Evolutionary conservation across 1,140 invertebrate species (phyloP).

Genomic region (Microvelia longipes): DNA sequence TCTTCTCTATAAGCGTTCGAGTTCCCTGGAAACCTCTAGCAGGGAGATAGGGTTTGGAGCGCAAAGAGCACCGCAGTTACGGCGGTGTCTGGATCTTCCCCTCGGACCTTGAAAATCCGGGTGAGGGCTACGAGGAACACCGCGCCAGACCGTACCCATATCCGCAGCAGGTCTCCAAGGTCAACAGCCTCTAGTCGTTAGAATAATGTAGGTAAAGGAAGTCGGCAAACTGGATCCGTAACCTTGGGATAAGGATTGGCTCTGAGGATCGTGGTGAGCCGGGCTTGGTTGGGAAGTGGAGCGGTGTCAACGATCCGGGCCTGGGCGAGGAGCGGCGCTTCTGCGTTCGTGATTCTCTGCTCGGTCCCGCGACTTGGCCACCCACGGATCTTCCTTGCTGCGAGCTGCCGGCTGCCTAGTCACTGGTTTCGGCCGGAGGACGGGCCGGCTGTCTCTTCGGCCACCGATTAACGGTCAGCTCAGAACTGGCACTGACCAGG

Average conservation of each 20-base stretch:
- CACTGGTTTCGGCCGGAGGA: background rate
- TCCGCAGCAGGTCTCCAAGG: slow-evolving; percentile 78
- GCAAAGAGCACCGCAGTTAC: slow-evolving; percentile 52
- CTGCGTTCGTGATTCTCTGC: slow-evolving; percentile 16
- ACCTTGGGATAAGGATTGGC: slow-evolving; percentile 57
- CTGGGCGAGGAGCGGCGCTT: background rate
- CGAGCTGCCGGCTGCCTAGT: background rate
- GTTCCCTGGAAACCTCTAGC: slow-evolving; percentile 56
- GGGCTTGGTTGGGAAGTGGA: slow-evolving; percentile 34
- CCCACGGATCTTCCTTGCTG: slow-evolving; percentile 4
- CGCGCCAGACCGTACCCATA: slow-evolving; percentile 56
- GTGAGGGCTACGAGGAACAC: slow-evolving; percentile 50
- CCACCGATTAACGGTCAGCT: slow-evolving; percentile 49
- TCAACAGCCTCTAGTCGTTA: slow-evolving; percentile 77
- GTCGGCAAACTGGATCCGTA: slow-evolving; percentile 68
- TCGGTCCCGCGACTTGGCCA: slow-evolving; percentile 3
- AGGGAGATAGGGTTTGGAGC: slow-evolving; percentile 50
- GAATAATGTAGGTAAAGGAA: slow-evolving; percentile 79
- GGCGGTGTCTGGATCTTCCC: slow-evolving; percentile 47
- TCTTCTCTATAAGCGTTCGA: slow-evolving; percentile 58
- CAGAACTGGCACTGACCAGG: slow-evolving; percentile 67
- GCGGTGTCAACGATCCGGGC: background rate
- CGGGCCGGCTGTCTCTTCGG: slow-evolving; percentile 5
- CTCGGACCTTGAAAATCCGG: slow-evolving; percentile 61
- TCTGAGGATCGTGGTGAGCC: slow-evolving; percentile 36